phyloP scores from a whole-genome alignment of 2,797 vertebrate species.

The Amazona ochrocephala region DNA sequence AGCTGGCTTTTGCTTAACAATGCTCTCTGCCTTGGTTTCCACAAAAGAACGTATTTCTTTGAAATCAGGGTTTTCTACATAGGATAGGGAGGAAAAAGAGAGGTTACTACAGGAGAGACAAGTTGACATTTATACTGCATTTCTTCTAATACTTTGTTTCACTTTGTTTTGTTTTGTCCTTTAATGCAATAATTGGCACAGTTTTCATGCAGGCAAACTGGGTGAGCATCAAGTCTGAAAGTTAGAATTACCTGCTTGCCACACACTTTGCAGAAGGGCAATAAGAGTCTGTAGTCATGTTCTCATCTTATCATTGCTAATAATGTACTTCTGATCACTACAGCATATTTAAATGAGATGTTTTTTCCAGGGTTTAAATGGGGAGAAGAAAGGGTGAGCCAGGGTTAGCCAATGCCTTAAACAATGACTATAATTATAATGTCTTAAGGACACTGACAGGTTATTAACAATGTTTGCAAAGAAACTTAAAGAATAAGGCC shows the following conservation, averaged over 20 bases:
- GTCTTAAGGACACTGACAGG: slow-evolving; percentile 37
- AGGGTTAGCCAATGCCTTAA: slow-evolving; percentile 26
- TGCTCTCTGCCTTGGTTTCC: slow-evolving; percentile 90
- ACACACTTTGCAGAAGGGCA: not conserved
- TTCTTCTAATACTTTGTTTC: not conserved
- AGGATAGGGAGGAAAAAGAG: not conserved
- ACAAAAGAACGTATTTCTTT: slow-evolving; percentile 96
- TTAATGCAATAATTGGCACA: not conserved
- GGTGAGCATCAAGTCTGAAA: not conserved
- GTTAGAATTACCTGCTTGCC: slow-evolving; percentile 25
- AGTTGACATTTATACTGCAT: not conserved
- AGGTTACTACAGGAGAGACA: not conserved
- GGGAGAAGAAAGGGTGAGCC: not conserved
- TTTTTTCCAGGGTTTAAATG: slow-evolving; percentile 28
- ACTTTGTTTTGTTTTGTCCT: not conserved
- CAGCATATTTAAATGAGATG: slow-evolving; percentile 39
- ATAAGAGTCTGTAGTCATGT: not conserved
- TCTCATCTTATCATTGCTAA: slow-evolving; percentile 47
- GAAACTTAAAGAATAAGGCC: slow-evolving; percentile 28
- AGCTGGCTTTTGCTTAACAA: slow-evolving; percentile 79
- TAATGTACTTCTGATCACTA: slow-evolving; percentile 17
- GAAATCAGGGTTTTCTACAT: slow-evolving; percentile 86
- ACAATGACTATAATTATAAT: slow-evolving; percentile 33
- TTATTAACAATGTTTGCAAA: slow-evolving; percentile 41
- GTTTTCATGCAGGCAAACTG: not conserved